Evolutionary conservation across 2,113 vertebrate species (phyloP), one percentile per base, ranked within the genome.

Genomic region (Mola mola): DNA sequence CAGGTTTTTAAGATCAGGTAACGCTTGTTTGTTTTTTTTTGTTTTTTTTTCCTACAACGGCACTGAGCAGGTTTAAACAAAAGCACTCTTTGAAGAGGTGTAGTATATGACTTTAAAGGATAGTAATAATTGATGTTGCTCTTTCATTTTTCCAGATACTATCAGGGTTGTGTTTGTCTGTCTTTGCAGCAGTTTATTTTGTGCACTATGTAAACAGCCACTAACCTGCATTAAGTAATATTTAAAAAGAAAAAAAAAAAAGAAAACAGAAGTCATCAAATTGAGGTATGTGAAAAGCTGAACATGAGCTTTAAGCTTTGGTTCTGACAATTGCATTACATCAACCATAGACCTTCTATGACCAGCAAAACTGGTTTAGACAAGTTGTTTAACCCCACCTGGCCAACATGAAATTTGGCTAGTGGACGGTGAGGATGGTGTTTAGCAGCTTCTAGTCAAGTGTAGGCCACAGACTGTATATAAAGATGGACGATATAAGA

Each of bases 51-150:
- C 15, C 7, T 22, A 6, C 11, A 36, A 34, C 36, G 19, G 15
- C 16, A 37, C 19, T 31, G 3, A 50, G 19, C 42, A 56, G 59
- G 55, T 58, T 51, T 62, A 51, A 36, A 16, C 12, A n/a, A 65
- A 55, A 29, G n/a, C 20, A 28, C 41, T 47, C 28, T 57, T 34
- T 31, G 20, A 11, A 38, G 40, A 63, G 42, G 40, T 47, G 15
- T 41, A 28, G 11, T 46, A 15, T 31, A 10, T 40, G 40, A 34
- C 69, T 60, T 63, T 25, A 56, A 71, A 70, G 65, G 55, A 46
- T 25, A 55, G 33, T 22, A 36, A 19, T 60, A 38, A 38, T 44
- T 5, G 2, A 28, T 3, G 4, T 15, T 53, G 8, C 24, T 48
- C 16, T 31, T 36, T 37, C 44, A 9, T 63, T 13, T 22, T 41